Evolutionary conservation across 2,113 vertebrate genomes (phyloP), one percentile per base, ranked within the genome.

Genomic region (Vidua macroura): DNA sequence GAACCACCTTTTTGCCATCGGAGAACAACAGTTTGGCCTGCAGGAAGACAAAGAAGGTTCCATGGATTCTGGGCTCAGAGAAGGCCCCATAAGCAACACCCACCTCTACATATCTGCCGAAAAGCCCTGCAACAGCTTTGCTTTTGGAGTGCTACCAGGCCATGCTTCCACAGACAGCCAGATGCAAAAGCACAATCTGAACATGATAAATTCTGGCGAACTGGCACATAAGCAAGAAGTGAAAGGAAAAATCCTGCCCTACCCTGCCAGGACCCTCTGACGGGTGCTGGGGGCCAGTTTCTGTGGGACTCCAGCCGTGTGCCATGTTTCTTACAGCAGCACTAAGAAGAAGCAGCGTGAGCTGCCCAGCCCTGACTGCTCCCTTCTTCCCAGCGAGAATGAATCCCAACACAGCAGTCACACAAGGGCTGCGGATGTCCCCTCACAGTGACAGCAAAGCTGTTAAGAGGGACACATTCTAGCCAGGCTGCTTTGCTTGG

Each of bases 11-110:
- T 87, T 99, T 99, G 64, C 96, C 96, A 9, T 99, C 99, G 0
- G 98, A 98, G 96, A 99, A 99, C 31, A 99, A 97, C 53, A 98
- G 98, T 66, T 99, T 99, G 64, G 99, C 99, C 99, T 99, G 95
- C 37, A 93, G 51, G 35, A 66, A 76, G 69, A 95, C 59, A 70
- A 68, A 33, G 51, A 86, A 88, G 16, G 22, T 72, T 75, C 44
- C 43, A 21, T 10, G 0, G 3, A 39, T 33, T 33, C 14, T 1
- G 2, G 46, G 20, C 3, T 31, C 28, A 44, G 28, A 75, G 10
- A 41, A 9, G 13, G 21, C 11, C 37, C 43, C 20, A 39, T 17
- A 66, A 79, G 33, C 33, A 9, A 10, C 5, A 6, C 43, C 15
- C 17, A 20, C 7, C 7, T 39, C 5, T 1, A 5, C 7, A 10